Evolutionary conservation across 1,140 invertebrate genomes (phyloP).

Genomic region (Zelostemma sp.): DNA sequence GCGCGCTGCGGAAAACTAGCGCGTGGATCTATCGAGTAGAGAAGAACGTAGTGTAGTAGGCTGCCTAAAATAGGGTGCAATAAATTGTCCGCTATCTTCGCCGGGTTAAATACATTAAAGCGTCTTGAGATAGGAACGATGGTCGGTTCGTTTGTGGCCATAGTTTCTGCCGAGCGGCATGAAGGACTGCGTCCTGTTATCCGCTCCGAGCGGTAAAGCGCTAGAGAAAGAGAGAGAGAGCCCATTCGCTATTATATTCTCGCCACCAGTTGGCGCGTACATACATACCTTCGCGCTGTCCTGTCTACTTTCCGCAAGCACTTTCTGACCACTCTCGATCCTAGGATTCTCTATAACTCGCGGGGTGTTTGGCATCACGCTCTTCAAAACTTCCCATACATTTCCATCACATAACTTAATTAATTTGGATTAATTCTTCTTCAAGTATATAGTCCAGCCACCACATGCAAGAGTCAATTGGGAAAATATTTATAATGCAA

Average conservation of each 20-base stretch:
- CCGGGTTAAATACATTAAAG: constrained; percentile 70
- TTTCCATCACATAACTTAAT: too few species aligned
- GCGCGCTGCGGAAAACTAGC: constrained; percentile 16
- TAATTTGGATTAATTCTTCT: too few species aligned
- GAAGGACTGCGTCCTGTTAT: constrained; percentile 63
- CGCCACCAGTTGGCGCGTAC: constrained; percentile 40
- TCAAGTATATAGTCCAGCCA: too few species aligned
- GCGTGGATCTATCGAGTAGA: constrained; percentile 23
- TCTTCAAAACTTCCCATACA: too few species aligned
- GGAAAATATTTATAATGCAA: too few species aligned
- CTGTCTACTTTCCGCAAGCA: constrained; percentile 33
- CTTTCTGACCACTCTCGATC: constrained; percentile 35
- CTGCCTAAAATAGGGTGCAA: constrained; percentile 67
- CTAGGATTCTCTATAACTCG: constrained; percentile 24
- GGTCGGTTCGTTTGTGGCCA: constrained; percentile 63
- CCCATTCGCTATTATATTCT: constrained; percentile 48
- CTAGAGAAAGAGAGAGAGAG: too few species aligned
- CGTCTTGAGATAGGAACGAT: constrained; percentile 65
- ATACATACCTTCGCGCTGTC: constrained; percentile 47
- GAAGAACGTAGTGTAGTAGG: constrained; percentile 27
- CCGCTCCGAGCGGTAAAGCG: constrained; percentile 36
- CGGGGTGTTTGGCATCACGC: too few species aligned
- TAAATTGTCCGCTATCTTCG: constrained; percentile 68
- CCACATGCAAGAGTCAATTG: too few species aligned
- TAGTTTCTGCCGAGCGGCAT: constrained; percentile 57